Base-by-base conservation (phyloP, 2,113 vertebrate species). In the Pelmatolapia mariae region DNA sequence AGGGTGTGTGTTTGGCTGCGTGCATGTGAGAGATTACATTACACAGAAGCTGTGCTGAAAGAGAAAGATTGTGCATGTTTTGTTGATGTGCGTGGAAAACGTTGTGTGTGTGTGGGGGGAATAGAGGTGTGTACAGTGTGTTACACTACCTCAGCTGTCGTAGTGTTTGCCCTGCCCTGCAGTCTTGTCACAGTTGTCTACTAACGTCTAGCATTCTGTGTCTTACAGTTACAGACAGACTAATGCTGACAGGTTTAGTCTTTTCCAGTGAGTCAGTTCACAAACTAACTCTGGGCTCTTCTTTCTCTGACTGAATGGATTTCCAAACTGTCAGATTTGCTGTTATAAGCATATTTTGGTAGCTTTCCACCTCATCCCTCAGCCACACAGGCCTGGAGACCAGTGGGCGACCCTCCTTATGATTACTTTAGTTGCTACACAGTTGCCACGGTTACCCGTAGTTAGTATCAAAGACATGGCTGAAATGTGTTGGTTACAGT, bases 131-230 rank as follows among this genome's bases (percentile, higher is more conserved):
- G 45, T 83, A 50, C 71, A 80, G 80, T 89, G 12, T 57, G 87
- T 86, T 78, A 76, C 15, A 7, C 66, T 54, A 53, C 80, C 83
- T 90, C n/a, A 87, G 87, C 89, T 89, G 86, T 89, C 87, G 82
- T 22, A 79, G 84, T 81, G 81, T 89, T 91, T 85, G 82, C 86
- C 86, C 86, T 85, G 79, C 61, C 80, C 89, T 87, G 71, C 86
- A 43, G 63, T 86, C 71, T 80, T 91, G 86, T 89, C 84, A 91
- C 83, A 82, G 73, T 53, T 85, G 52, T 88, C 85, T 73, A 8
- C 68, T 68, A 63, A 76, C 47, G 59, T 73, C 79, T 36, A 54
- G 50, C 54, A 38, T 71, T 31, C 22, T 81, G 19, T 53, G 8
- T 45, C 57, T 31, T 45, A 13, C 8, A 45, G 52, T 40, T 47